Conservation (phyloP, 2,797 vertebrate species). For the Trachurus trachurus region DNA sequence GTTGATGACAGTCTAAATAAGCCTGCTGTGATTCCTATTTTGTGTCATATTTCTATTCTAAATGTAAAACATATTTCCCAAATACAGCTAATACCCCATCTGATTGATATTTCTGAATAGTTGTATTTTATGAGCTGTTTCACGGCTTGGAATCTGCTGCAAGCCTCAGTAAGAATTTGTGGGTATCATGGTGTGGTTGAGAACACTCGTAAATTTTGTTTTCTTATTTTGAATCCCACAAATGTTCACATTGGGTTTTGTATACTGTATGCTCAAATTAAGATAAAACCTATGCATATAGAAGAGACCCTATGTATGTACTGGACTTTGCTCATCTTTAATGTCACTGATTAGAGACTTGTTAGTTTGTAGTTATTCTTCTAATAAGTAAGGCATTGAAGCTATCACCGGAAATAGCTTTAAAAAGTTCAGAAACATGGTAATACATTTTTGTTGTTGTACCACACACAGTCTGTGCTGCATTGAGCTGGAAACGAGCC, state of each 20-base stretch:
- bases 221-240: conserved; percentile 30
- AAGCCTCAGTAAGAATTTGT: conserved; percentile 31
- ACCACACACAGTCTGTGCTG: conserved; percentile 17
- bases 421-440: conserved; percentile 9
- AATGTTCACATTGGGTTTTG: background rate
- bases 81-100: background rate
- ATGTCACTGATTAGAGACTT: conserved; percentile 18
- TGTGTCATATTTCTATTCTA: background rate
- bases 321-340: conserved; percentile 23
- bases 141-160: conserved; percentile 9
- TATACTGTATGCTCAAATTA: background rate
- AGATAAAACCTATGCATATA: conserved; percentile 10
- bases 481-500: conserved; percentile 41
- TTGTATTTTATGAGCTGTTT: conserved; percentile 48
- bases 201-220: conserved; percentile 14
- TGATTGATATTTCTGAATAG: conserved; percentile 10
- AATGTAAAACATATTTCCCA: background rate
- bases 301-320: conserved; percentile 27
- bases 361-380: conserved; percentile 14
- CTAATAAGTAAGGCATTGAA: background rate
- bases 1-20: background rate
- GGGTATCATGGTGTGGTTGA: conserved; percentile 10
- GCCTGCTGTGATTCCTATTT: background rate
- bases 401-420: conserved; percentile 5
- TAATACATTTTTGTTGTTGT: conserved; percentile 7